phyloP scores from a whole-genome alignment of 2,113 vertebrate species.

The Aythya baeri region DNA sequence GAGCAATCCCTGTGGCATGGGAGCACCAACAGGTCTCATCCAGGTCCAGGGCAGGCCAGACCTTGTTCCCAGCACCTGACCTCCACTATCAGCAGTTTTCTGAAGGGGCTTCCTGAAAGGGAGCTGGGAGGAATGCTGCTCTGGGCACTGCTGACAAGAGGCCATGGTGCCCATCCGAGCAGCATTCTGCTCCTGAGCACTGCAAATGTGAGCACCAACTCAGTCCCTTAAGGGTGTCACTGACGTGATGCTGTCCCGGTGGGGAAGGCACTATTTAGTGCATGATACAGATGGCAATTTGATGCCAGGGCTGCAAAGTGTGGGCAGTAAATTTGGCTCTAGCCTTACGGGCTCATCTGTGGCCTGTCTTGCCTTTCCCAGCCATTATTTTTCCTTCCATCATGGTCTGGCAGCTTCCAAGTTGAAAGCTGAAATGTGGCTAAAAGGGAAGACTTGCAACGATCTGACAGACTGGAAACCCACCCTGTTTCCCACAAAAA shows the following conservation, averaged over 20 bases:
- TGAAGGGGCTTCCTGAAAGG: neutral
- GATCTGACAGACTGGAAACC: neutral
- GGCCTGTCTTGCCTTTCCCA: neutral
- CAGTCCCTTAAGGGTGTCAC: neutral
- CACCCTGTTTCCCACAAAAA: neutral
- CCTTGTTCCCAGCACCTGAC: neutral
- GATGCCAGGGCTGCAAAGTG: neutral
- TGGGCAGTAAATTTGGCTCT: neutral
- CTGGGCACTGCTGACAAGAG: neutral
- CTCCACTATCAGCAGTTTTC: neutral
- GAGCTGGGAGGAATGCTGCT: neutral
- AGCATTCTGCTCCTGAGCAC: neutral
- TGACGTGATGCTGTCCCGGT: neutral
- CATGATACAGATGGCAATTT: neutral
- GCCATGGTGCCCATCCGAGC: neutral
- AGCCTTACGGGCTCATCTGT: neutral
- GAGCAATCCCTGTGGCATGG: neutral
- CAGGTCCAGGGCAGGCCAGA: neutral
- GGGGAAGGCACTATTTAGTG: slow-evolving; percentile 5
- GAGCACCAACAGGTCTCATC: neutral
- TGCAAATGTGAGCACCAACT: neutral
- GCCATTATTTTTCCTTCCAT: neutral
- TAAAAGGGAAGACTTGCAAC: neutral
- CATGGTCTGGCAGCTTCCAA: neutral
- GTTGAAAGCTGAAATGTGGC: neutral